Base-by-base conservation (phyloP, 1,140 invertebrate genomes). In the Brachionus manjavacas region DNA sequence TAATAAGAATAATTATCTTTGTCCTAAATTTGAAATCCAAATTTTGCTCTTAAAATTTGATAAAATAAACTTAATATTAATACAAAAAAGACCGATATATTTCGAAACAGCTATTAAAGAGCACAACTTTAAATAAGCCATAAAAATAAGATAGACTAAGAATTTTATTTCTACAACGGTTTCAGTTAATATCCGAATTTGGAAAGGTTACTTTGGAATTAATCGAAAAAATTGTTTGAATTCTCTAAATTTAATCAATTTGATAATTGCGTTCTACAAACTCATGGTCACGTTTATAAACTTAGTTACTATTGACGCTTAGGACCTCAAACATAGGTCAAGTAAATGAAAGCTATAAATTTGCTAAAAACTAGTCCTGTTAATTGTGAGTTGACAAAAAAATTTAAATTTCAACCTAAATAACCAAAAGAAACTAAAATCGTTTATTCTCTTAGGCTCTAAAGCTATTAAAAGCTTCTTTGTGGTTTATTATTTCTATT, bases 361-460 rank as follows among this genome's bases (percentile, higher is more conserved):
- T 72, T 60, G n/a, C 52, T 16, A 72, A 41, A 39, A 39, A 39
- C 28, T 72, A 20, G 68, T 72, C 28, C 68, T 39, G 68, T 43
- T 72, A 41, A 72, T 72, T 72, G 31, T 60, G 52, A 16, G 28
- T 72, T 20, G 39, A 72, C n/a, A 72, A 72, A 72, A 43, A 41
- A 72, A 72, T 72, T 72, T 72, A 72, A 72, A 72, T 72, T 72
- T 72, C 68, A 72, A 72, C 68, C 68, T 72, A 72, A 72, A 72
- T 72, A 41, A 16, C 16, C 31, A 72, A 72, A 72, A 39, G 31
- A 72, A 20, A 20, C n/a, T 3, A 41, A 39, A 72, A 41, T 39
- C 6, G n/a, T 68, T 68, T 31, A 68, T 68, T 39, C 25, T 31
- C 52, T 60, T 20, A 60, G 52, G 52, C 16, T 60, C 52, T 60